Conservation (phyloP, 1,140 invertebrate species). For the Calosoma granatense region DNA sequence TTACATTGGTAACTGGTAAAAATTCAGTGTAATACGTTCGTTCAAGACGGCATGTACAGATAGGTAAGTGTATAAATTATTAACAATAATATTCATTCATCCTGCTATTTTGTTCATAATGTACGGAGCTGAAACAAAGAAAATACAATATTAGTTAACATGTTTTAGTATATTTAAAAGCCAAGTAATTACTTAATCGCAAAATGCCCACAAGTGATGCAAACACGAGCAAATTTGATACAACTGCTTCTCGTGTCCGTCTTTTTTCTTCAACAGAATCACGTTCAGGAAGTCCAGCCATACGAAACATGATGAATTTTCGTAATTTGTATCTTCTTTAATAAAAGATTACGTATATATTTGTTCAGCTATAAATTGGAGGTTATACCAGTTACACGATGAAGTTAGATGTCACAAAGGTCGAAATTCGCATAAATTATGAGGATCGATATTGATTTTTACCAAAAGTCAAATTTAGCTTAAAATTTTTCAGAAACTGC, state of each 20-base stretch:
- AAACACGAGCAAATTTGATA: background rate
- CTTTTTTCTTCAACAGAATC: constrained; percentile 2
- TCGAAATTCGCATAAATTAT: too few species aligned
- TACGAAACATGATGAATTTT: background rate
- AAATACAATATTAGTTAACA: background rate
- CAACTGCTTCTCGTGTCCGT: background rate
- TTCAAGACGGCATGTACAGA: background rate
- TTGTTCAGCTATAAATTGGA: too few species aligned
- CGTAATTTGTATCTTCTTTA: too few species aligned
- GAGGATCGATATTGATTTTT: too few species aligned
- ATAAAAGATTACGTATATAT: too few species aligned
- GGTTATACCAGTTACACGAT: too few species aligned
- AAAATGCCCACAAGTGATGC: background rate
- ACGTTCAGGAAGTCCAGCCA: background rate
- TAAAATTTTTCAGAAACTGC: too few species aligned
- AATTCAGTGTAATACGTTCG: background rate
- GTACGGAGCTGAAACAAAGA: background rate
- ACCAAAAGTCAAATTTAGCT: too few species aligned
- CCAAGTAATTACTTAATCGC: background rate
- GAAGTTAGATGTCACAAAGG: too few species aligned
- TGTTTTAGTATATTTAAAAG: background rate
- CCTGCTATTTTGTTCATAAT: background rate
- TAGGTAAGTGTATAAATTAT: too few species aligned
- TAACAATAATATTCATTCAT: too few species aligned
- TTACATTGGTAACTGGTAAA: too few species aligned